Evolutionary conservation across 2,888 invertebrate species (phyloP).

Genomic region (Thecocarcelia acutangulata): DNA sequence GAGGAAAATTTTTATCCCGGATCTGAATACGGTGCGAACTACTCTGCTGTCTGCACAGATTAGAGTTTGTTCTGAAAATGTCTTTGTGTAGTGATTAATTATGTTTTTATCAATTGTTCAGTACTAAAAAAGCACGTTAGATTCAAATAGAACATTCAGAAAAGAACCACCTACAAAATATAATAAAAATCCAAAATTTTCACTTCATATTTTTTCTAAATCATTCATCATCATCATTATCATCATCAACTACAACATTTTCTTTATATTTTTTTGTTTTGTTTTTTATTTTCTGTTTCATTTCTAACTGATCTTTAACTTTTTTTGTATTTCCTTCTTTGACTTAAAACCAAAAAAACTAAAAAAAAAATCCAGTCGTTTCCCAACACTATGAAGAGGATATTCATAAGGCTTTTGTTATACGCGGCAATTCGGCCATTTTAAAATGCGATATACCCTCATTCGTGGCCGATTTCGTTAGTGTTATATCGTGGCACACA

Average conservation of each 20-base stretch:
- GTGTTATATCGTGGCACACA: slow-evolving; percentile 92
- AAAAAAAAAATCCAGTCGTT: slow-evolving; percentile 85
- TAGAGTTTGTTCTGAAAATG: slow-evolving; percentile 21
- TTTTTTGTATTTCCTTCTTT: slow-evolving; percentile 32
- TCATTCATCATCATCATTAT: slow-evolving; percentile 32
- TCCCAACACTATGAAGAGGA: slow-evolving; percentile 95
- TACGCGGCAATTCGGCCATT: slow-evolving; percentile 93
- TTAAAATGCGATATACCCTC: slow-evolving; percentile 95
- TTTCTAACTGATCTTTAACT: slow-evolving; percentile 39
- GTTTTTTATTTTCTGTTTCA: slow-evolving; percentile 36
- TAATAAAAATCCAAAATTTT: not conserved
- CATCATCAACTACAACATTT: too few species aligned
- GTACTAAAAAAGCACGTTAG: slow-evolving; percentile 64
- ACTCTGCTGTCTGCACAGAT: not conserved
- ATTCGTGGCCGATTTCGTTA: slow-evolving; percentile 95
- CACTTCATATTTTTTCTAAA: slow-evolving; percentile 6
- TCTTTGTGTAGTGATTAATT: slow-evolving; percentile 48
- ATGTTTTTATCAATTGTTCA: slow-evolving; percentile 23
- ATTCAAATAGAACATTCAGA: slow-evolving; percentile 20
- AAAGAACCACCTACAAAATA: slow-evolving; percentile 5
- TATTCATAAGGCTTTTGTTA: slow-evolving; percentile 95
- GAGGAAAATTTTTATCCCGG: slow-evolving; percentile 81
- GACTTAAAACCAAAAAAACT: slow-evolving; percentile 18
- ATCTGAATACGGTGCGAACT: slow-evolving; percentile 80
- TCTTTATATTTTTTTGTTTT: slow-evolving; percentile 18